Conservation (phyloP, 2,888 invertebrate genomes). For the Eupithecia pulchellata region DNA sequence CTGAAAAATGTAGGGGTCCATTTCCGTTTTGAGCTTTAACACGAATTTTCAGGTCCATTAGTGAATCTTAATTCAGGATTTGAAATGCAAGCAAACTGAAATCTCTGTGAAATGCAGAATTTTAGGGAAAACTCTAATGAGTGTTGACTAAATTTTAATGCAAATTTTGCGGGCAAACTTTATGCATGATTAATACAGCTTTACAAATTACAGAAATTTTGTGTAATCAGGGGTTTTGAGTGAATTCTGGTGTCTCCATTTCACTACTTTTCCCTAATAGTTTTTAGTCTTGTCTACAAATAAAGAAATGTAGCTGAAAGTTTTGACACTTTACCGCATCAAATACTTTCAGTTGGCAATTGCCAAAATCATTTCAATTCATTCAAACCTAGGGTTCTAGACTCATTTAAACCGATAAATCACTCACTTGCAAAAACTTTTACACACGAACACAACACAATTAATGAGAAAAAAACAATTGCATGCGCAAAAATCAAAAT, state of each 20-base stretch:
- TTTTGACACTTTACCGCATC: background rate
- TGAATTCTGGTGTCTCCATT: background rate
- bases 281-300: no score
- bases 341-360: background rate
- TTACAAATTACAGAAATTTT: background rate
- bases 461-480: background rate
- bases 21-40: background rate
- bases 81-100: background rate
- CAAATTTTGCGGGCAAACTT: no score
- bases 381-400: background rate
- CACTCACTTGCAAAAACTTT: conserved; percentile 4
- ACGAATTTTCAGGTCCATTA: background rate
- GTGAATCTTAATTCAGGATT: background rate
- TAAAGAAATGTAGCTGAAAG: no score
- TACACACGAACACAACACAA: conserved; percentile 9
- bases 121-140: background rate
- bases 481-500: conserved; percentile 1
- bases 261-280: background rate
- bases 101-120: background rate
- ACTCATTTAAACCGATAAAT: background rate
- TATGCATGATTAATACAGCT: background rate
- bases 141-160: background rate
- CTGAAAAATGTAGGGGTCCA: background rate
- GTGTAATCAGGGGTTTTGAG: background rate
- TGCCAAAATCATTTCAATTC: background rate